A percentile compares a stretch with the other conserved stretches of the same genome.
Conservation (phyloP, 2,797 vertebrate species). For the Lacerta viridis region DNA sequence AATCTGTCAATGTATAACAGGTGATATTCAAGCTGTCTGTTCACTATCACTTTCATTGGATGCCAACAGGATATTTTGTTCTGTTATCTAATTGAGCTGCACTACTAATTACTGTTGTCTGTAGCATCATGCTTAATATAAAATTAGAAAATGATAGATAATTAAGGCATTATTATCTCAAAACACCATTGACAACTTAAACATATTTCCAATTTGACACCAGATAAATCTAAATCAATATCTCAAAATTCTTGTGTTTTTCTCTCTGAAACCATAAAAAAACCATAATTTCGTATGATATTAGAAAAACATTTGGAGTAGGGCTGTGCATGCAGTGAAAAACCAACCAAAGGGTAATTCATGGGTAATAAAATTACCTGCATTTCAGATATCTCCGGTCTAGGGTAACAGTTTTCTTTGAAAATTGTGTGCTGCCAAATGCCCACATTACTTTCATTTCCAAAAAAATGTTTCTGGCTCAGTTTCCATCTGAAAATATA, state of each 20-base stretch:
- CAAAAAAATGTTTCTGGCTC: slow-evolving; percentile 59
- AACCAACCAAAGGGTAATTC: slow-evolving; percentile 43
- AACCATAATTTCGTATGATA: slow-evolving; percentile 68
- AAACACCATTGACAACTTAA: too few relatives aligned
- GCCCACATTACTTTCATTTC: slow-evolving; percentile 47
- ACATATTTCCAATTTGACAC: too few relatives aligned
- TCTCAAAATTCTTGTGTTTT: too few relatives aligned
- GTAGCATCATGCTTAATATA: slow-evolving; percentile 66
- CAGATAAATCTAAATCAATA: too few relatives aligned
- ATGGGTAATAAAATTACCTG: slow-evolving; percentile 67
- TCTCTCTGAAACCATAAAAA: too few relatives aligned
- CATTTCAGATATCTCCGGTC: slow-evolving; percentile 48
- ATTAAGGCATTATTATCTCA: too few relatives aligned
- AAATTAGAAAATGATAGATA: too few relatives aligned
- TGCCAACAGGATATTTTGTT: slow-evolving; percentile 77
- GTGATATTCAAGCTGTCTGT: slow-evolving; percentile 75
- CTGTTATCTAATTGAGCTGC: slow-evolving; percentile 77
- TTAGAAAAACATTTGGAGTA: slow-evolving; percentile 70
- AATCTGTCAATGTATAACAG: slow-evolving; percentile 43
- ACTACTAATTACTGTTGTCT: slow-evolving; percentile 79
- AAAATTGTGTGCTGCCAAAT: slow-evolving; percentile 62
- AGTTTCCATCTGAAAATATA: slow-evolving; percentile 58
- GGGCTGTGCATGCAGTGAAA: slow-evolving; percentile 56
- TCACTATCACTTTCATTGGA: slow-evolving; percentile 73
- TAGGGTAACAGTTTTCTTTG: slow-evolving; percentile 56